phyloP scores from a whole-genome alignment of 2,797 vertebrate species.

The Ctenopoma kingsleyae region DNA sequence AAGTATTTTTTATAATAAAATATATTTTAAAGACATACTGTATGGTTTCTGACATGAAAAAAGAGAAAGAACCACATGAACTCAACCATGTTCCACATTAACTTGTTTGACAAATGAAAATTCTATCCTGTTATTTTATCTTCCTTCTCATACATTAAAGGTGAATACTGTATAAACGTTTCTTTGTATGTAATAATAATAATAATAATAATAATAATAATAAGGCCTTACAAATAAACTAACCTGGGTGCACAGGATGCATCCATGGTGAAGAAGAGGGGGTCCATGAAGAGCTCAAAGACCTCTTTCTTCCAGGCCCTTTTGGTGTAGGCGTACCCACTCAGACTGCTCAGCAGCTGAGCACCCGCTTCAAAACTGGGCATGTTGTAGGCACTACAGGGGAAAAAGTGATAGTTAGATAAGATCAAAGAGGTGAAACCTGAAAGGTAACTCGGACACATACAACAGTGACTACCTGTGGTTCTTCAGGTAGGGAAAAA shows the following conservation, averaged over 20 bases:
- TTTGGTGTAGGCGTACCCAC: constrained; percentile 97
- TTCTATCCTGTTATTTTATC: too few species aligned
- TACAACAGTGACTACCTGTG: constrained; percentile 86
- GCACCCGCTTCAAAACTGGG: constrained; percentile 95
- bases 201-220: too few species aligned
- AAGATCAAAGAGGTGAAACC: background rate
- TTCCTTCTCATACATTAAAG: too few species aligned
- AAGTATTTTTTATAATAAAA: too few species aligned
- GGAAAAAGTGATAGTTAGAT: constrained; percentile 8
- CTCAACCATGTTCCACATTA: too few species aligned
- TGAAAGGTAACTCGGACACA: background rate
- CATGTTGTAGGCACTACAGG: constrained; percentile 91
- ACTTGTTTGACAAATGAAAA: too few species aligned
- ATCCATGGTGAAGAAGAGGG: constrained; percentile 98
- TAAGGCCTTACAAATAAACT: too few species aligned
- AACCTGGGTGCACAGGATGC: constrained; percentile 90
- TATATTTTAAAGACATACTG: too few species aligned
- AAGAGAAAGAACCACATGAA: too few species aligned
- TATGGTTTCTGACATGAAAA: too few species aligned
- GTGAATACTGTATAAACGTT: too few species aligned
- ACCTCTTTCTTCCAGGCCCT: constrained; percentile 97
- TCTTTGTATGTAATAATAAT: too few species aligned
- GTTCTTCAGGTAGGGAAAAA: constrained; percentile 96
- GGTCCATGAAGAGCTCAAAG: constrained; percentile 95
- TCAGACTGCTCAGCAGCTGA: constrained; percentile 94